Evolutionary conservation across 2,888 invertebrate species (phyloP), one percentile per base, ranked within the genome.

Genomic region (Agrochola lota): DNA sequence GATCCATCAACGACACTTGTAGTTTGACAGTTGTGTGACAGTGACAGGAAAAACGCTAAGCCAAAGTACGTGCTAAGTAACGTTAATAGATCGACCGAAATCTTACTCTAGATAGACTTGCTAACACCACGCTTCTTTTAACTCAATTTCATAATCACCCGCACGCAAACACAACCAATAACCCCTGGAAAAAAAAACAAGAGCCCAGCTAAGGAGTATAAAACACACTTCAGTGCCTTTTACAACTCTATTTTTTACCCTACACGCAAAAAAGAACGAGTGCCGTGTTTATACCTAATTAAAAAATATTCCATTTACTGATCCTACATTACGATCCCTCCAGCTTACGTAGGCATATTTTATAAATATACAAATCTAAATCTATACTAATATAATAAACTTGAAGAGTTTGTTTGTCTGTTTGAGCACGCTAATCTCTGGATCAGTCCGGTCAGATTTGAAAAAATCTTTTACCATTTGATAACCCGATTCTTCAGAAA

Each of bases 201-300:
- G 5, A 83, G n/a, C 40, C 15, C 15, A 30, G 43, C n/a, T 55
- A 76, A 84, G 66, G 81, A 71, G 57, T 71, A 72, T 60, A 71
- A 43, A 75, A 59, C 57, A 64, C 62, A 70, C 78, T 72, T 71
- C 70, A 76, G 12, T 75, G 23, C 73, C 64, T 23, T 74, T 78
- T 26, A 76, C 78, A 81, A 74, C 46, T 67, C 59, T 30, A 78
- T 78, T 85, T 57, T 75, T 81, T 62, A 71, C 52, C 49, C 23
- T 35, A 59, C 71, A 64, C 26, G 71, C 64, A 72, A 60, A 60
- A 74, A 75, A 72, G 12, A 59, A 74, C 55, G 17, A 73, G 75
- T 62, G 52, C 71, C 77, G 52, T 68, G 68, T 75, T 75, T 64
- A 59, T 63, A 75, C 43, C 73, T 85, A 84, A 78, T 84, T 78